Base-by-base conservation (phyloP, 2,113 vertebrate species). In the Malurus elegans region DNA sequence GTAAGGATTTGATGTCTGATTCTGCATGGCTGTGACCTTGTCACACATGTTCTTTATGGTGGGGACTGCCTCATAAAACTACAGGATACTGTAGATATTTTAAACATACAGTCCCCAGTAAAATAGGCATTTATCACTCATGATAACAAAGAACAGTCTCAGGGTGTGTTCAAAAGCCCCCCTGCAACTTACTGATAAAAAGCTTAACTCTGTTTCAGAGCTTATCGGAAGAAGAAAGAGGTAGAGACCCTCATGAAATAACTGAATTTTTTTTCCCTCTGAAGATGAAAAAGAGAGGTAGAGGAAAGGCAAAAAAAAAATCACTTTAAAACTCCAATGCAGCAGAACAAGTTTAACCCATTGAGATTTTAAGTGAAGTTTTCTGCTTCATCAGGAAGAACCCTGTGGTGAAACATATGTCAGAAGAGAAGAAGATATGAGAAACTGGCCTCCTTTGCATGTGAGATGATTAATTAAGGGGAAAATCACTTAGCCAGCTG, bases 171-270 rank as follows among this genome's bases (percentile, higher is more conserved):
- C 67, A 36, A 93, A 95, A 92, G 74, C 14, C 81, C 92, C 94
- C 83, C 85, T 97, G 97, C 74, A 94, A 95, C 47, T 79, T 75
- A 48, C 88, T 96, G 96, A 97, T 97, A 97, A 97, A 96, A 96
- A 96, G 95, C 95, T 97, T 95, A 97, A 94, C 91, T 95, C 66
- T 36, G 50, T 96, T 94, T 96, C 75, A 71, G 88, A 54, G 76
- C 92, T 97, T 97, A 97, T 97, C 96, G 90, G 66, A 80, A 81
- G 73, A 79, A 95, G 78, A 90, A 95, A 87, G 92, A 92, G 80
- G 80, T 86, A 94, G 79, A 54, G 84, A 54, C 79, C 83, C 65
- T 94, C 79, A 67, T 32, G 51, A 93, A 97, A 78, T 91, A 94
- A 88, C 82, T 60, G 81, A 62, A 5, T 47, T 42, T 32, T 65